Conservation (phyloP, 1,140 invertebrate species). For the Thaumetopoea pityocampa region DNA sequence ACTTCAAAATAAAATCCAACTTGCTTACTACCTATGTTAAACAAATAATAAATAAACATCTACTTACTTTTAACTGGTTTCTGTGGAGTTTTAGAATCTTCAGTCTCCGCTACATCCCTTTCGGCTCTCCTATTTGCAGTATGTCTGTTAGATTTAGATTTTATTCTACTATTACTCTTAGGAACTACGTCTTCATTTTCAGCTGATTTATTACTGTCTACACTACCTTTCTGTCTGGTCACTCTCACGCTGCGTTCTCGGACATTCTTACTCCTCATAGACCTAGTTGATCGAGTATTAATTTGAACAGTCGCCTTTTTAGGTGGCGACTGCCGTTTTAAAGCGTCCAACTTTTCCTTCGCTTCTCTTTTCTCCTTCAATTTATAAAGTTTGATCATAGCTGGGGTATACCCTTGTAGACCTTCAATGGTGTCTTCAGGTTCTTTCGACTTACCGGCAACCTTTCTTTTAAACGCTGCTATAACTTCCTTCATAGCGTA, state of each 20-base stretch:
- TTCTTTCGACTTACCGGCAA: constrained; percentile 52
- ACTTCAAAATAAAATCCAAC: no score
- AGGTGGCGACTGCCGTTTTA: constrained; percentile 35
- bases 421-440: constrained; percentile 38
- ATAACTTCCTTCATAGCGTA: constrained; percentile 77
- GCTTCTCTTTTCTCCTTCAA: constrained; percentile 61
- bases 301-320: constrained; percentile 29
- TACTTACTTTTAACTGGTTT: constrained; percentile 3
- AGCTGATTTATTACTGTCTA: constrained; percentile 12
- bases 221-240: constrained; percentile 16
- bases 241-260: constrained; percentile 10
- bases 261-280: constrained; percentile 32
- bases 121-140: constrained; percentile 8
- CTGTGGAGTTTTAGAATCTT: no score
- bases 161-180: constrained; percentile 22
- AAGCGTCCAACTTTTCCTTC: constrained; percentile 50
- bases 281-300: constrained; percentile 43
- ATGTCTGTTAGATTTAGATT: constrained; percentile 22
- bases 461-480: constrained; percentile 64
- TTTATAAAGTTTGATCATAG: constrained; percentile 72
- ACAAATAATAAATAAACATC: constrained; percentile 20
- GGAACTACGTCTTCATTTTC: constrained; percentile 9
- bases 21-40: no score
- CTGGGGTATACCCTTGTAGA: constrained; percentile 74
- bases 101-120: constrained; percentile 14